Evolutionary conservation across 1,140 invertebrate genomes (phyloP).

Genomic region (Diuraphis noxia): DNA sequence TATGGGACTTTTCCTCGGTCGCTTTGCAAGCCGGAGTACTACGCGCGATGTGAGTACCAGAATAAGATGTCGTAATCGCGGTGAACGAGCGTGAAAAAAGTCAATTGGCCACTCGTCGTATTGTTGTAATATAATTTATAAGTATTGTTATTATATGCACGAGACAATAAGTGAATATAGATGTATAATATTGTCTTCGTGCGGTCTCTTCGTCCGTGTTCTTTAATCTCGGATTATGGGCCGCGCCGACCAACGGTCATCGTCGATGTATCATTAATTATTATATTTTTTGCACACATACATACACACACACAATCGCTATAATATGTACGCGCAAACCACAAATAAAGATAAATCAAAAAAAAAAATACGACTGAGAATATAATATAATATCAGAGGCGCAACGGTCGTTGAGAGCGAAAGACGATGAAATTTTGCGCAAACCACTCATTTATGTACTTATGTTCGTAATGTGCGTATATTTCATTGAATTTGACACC

Average conservation of each 20-base stretch:
- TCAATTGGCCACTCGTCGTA: background rate
- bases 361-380: background rate
- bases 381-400: background rate
- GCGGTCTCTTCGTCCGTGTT: slow-evolving; percentile 6
- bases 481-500: background rate
- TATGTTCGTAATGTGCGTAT: background rate
- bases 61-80: background rate
- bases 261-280: background rate
- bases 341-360: slow-evolving; percentile 13
- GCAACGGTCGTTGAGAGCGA: background rate
- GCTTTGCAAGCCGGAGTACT: background rate
- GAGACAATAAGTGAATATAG: background rate
- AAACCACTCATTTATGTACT: background rate
- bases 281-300: background rate
- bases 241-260: background rate
- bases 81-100: background rate
- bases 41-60: background rate
- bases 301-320: background rate
- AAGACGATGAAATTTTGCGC: background rate
- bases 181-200: slow-evolving; percentile 10
- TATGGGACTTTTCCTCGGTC: background rate
- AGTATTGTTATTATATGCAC: background rate
- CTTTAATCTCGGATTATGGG: background rate
- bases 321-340: background rate
- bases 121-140: background rate